Conservation (phyloP, 1,140 invertebrate species). For the Danaus plexippus region DNA sequence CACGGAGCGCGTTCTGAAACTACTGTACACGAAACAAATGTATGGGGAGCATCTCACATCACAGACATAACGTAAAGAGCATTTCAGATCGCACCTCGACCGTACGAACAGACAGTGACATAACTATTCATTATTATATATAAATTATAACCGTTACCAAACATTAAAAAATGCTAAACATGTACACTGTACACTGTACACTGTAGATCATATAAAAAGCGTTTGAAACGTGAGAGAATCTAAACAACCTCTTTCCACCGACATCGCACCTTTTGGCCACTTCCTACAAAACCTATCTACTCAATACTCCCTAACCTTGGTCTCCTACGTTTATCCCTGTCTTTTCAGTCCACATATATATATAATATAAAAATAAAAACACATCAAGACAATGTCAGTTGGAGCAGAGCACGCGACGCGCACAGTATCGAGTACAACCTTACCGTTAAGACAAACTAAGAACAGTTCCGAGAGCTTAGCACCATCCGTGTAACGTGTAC, state of each 20-base stretch:
- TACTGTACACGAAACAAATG: no score
- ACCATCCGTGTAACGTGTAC: slow-evolving; percentile 64
- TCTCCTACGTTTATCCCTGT: slow-evolving; percentile 60
- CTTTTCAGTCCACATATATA: slow-evolving; percentile 59
- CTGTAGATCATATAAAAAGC: slow-evolving; percentile 1
- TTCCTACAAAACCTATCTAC: slow-evolving; percentile 64
- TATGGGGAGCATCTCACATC: no score
- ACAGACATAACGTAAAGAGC: no score
- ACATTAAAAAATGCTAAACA: no score
- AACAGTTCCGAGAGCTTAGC: slow-evolving; percentile 61
- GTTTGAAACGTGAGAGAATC: neutral
- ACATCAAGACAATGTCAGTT: slow-evolving; percentile 14
- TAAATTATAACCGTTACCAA: no score
- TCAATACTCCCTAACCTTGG: slow-evolving; percentile 31
- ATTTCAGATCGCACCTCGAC: no score
- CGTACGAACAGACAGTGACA: no score
- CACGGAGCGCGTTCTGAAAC: slow-evolving; percentile 3
- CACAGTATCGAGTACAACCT: slow-evolving; percentile 41
- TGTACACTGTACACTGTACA: no score
- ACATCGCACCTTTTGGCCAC: slow-evolving; percentile 35
- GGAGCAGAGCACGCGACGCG: slow-evolving; percentile 12
- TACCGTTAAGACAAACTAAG: slow-evolving; percentile 50
- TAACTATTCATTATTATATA: no score
- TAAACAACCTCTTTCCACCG: no score
- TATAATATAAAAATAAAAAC: slow-evolving; percentile 51